These are phyloP conservation scores for Drosophila quasianomalipes DNA, from an alignment of 2,888 invertebrate species.

Conservation along the genomic window DNA sequence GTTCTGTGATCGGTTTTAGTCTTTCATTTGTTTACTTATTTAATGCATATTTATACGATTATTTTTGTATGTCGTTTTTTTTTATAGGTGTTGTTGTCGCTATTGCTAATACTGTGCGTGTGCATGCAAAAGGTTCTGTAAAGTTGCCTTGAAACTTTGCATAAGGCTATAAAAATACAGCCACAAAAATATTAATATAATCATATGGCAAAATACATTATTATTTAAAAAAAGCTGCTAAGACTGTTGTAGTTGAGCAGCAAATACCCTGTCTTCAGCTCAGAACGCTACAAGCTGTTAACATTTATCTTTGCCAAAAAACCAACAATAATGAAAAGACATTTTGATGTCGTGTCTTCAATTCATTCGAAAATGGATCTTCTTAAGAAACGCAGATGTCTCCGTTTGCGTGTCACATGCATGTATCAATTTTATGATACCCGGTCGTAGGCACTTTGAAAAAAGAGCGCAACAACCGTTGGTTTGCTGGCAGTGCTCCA, in stretches of 20 bases:
- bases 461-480: slow-evolving; percentile 53
- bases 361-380: neutral
- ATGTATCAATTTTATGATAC: neutral
- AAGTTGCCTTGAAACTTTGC: slow-evolving; percentile 69
- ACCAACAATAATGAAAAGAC: neutral
- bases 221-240: too few species aligned
- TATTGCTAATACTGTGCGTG: slow-evolving; percentile 29
- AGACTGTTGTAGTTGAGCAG: neutral
- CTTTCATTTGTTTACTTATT: slow-evolving; percentile 19
- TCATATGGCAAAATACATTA: slow-evolving; percentile 5
- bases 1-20: slow-evolving; percentile 4
- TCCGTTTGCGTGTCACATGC: neutral
- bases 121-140: slow-evolving; percentile 46
- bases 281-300: neutral
- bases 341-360: neutral
- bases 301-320: neutral
- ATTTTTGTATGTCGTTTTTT: neutral
- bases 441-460: neutral
- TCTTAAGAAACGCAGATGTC: neutral
- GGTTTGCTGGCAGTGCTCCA: slow-evolving; percentile 19
- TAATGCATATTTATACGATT: neutral
- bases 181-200: slow-evolving; percentile 12
- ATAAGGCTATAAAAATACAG: slow-evolving; percentile 50
- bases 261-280: neutral
- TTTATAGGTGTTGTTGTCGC: neutral